Evolutionary conservation across 2,113 vertebrate species (phyloP), one percentile per base, ranked within the genome.

Genomic region (Macquaria ambigua): DNA sequence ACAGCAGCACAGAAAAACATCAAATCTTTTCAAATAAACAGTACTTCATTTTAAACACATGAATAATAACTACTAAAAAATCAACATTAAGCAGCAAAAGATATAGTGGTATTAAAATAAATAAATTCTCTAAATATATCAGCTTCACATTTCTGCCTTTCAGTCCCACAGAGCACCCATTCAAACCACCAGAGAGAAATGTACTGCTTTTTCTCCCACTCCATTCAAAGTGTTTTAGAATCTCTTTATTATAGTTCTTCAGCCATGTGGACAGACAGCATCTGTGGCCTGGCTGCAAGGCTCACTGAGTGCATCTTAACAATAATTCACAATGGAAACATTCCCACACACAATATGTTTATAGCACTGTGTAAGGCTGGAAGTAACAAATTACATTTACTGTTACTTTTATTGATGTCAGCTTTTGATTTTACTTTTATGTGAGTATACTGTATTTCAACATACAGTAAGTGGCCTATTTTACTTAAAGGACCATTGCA

Each of bases 241-340:
- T 39, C 50, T 50, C 14, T 63, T 52, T 37, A 87, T 89, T 91
- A 50, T 87, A 34, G 63, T 80, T 85, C 55, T 80, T 77, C 85
- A 82, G 50, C 56, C 77, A 77, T 79, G 74, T 82, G 56, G 78
- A 84, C 82, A 23, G 43, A 25, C 39, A 70, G 34, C 59, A 58
- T 84, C 58, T 79, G 64, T 64, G 71, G 20, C 59, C 39, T n/a
- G 37, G 39, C 64, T 50, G 41, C 59, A 43, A 77, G 48, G 52
- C 74, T 58, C n/a, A 34, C 61, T 61, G 55, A 72, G 74, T 68
- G 64, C 56, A 55, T 75, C 70, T 79, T 23, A 39, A 20, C 68
- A 68, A 28, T 18, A 72, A 67, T 46, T 64, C 20, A 64, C 5
- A 43, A 16, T 34, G 16, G 55, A 61, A 37, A 14, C 15, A 6